Conservation (phyloP, 2,888 invertebrate genomes). For the Dioctria rufipes region DNA sequence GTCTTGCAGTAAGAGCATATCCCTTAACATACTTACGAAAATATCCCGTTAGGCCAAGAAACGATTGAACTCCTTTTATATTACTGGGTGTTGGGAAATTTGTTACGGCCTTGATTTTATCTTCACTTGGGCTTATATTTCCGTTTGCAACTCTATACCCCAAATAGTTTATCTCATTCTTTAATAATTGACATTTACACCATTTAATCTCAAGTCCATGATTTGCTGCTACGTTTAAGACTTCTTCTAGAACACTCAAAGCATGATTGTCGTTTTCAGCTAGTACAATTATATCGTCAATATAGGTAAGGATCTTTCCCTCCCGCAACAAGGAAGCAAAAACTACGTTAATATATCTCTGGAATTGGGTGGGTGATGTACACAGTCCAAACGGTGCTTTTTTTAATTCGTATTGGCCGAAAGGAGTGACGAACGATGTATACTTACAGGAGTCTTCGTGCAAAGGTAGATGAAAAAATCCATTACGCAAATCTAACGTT, state of each 20-base stretch:
- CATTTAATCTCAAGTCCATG: background rate
- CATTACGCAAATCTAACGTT: slow-evolving; percentile 28
- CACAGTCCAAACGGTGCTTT: background rate
- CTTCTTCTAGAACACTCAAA: background rate
- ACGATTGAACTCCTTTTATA: background rate
- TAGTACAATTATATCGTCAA: background rate
- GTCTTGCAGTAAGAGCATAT: no score
- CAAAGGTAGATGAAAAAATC: background rate
- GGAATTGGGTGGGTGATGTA: background rate
- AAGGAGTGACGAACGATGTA: background rate
- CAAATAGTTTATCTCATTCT: background rate
- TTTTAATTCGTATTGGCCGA: background rate
- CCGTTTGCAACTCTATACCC: background rate
- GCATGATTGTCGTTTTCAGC: background rate
- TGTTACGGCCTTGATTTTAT: background rate
- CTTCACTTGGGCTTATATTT: background rate
- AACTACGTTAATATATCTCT: background rate
- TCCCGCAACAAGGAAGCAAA: background rate
- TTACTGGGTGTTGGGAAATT: background rate
- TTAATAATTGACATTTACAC: background rate
- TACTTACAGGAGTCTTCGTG: background rate
- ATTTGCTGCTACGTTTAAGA: background rate
- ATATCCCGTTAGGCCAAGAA: background rate
- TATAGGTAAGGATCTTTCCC: background rate
- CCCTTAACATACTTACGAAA: no score